A percentile compares a stretch with the other conserved stretches of the same genome.
phyloP scores from a whole-genome alignment of 2,888 invertebrate species.

The Apocheima hispidaria region DNA sequence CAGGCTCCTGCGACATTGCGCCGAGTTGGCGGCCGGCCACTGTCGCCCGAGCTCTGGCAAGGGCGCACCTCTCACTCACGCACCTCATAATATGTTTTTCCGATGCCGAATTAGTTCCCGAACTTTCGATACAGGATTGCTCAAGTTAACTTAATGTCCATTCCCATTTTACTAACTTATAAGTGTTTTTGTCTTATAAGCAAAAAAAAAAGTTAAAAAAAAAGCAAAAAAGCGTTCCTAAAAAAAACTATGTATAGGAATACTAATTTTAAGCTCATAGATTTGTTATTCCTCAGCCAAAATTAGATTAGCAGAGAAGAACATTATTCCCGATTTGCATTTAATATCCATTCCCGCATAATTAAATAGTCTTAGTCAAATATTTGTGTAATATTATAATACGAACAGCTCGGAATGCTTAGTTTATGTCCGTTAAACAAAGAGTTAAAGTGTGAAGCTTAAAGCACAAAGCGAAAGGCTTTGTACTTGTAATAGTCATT shows the following conservation, averaged over 20 bases:
- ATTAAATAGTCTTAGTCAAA: slow-evolving; percentile 29
- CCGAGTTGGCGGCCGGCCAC: slow-evolving; percentile 9
- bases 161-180: neutral
- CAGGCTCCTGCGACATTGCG: slow-evolving; percentile 71
- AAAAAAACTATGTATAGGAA: too few relatives aligned
- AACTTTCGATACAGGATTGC: slow-evolving; percentile 41
- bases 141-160: neutral
- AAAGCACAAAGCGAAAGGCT: slow-evolving; percentile 35
- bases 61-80: slow-evolving; percentile 83
- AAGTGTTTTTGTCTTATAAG: neutral
- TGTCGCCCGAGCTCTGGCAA: slow-evolving; percentile 54
- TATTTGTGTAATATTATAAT: slow-evolving; percentile 27
- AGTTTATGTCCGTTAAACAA: slow-evolving; percentile 26
- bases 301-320: too few relatives aligned
- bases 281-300: too few relatives aligned
- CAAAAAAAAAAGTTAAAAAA: neutral
- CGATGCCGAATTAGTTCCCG: slow-evolving; percentile 70
- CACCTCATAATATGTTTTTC: slow-evolving; percentile 67
- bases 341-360: slow-evolving; percentile 29
- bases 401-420: slow-evolving; percentile 20
- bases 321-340: slow-evolving; percentile 14
- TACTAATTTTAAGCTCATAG: too few relatives aligned
- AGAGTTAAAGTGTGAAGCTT: slow-evolving; percentile 30
- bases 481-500: slow-evolving; percentile 16
- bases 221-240: too few relatives aligned